Base-by-base conservation (phyloP, 2,113 vertebrate genomes). In the Pangasianodon gigas region DNA sequence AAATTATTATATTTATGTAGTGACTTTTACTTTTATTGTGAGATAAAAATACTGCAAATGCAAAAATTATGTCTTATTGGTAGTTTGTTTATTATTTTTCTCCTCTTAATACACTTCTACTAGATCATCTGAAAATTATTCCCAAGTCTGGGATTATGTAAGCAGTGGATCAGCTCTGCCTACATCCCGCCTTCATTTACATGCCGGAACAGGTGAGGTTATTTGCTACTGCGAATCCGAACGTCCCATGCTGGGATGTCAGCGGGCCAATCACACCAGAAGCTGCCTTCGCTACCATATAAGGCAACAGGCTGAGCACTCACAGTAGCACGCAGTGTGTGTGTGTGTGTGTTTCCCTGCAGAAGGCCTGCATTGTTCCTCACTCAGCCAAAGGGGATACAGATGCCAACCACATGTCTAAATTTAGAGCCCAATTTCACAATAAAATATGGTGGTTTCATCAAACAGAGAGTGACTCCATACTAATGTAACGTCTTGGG, bases 361-460 rank as follows among this genome's bases (percentile, higher is more conserved):
- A 93, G 90, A 93, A 92, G 89, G 91, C 87, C 88, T 41, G 58
- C 90, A 92, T 93, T 91, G 93, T 93, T 92, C 84, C 90, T 83
- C 41, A 32, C 67, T 69, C 75, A 85, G 82, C 86, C 74, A 67
- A 16, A 81, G 58, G 88, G 85, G 85, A 90, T 91, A 87, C 69
- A 87, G 90, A 85, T 85, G 86, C 86, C 86, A 82, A 69, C 77
- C 75, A 37, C 79, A 80, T 48, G 24, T 29, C 89, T 89, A 90
- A 92, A 89, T 85, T 89, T 90, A 90, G 84, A 67, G 37, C 65
- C 84, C 81, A 74, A 88, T 86, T 91, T 86, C 56, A 81, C 13
- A 79, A 56, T 41, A 83, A 81, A 82, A 85, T 86, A 81, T 84
- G 46, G 87, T 85, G 65, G 81, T 26, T 51, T 41, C 79, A 19